Conservation (phyloP, 2,113 vertebrate species). For the Leuciscus idus region DNA sequence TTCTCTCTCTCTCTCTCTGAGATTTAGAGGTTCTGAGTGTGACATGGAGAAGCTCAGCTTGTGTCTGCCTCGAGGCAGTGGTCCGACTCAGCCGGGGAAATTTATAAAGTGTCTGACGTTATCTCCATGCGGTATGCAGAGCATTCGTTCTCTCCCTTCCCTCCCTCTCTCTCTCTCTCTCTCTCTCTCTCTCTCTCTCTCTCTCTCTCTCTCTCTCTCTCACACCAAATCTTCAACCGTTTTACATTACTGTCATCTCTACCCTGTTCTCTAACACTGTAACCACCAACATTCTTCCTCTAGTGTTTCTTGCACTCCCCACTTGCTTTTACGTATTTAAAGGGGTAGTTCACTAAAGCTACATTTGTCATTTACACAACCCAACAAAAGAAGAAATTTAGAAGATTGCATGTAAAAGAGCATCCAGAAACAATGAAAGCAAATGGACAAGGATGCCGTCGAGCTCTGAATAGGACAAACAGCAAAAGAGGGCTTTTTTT, state of each 20-base stretch:
- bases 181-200: conserved; percentile 3
- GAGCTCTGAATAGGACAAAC: neutral
- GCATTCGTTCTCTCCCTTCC: conserved; percentile 1
- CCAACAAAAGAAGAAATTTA: neutral
- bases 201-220: conserved; percentile 9
- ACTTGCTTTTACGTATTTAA: neutral
- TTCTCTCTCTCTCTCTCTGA: neutral
- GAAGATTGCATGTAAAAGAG: neutral
- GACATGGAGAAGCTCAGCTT: conserved; percentile 50
- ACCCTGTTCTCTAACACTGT: conserved; percentile 20
- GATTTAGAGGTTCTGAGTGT: conserved; percentile 40
- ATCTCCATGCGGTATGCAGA: conserved; percentile 49
- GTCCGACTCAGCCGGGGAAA: conserved; percentile 38
- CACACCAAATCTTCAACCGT: conserved; percentile 28
- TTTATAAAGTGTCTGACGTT: conserved; percentile 53
- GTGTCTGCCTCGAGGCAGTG: conserved; percentile 49
- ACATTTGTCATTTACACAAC: neutral
- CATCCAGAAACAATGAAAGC: neutral
- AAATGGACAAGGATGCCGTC: neutral
- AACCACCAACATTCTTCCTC: neutral
- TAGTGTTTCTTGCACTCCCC: neutral
- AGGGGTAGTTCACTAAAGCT: neutral
- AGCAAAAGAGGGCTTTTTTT: neutral
- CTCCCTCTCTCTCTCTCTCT: conserved; percentile 29
- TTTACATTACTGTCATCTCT: conserved; percentile 29